Conservation (phyloP, 2,888 invertebrate species). For the Eristalinus sepulchralis region DNA sequence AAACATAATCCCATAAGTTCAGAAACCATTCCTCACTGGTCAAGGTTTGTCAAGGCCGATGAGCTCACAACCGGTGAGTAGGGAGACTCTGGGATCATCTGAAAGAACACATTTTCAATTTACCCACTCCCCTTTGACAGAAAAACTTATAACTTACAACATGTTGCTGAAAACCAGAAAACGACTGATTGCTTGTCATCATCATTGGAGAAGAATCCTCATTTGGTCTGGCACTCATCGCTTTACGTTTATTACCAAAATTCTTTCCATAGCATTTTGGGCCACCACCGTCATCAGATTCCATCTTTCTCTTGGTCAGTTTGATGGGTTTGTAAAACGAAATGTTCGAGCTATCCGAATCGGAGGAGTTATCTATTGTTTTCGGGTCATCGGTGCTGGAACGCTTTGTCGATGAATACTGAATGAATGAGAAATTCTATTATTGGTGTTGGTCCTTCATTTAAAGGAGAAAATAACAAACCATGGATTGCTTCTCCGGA, state of each 20-base stretch:
- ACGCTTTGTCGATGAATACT: constrained; percentile 22
- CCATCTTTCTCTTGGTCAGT: neutral
- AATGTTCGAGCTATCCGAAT: constrained; percentile 46
- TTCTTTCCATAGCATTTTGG: neutral
- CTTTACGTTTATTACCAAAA: neutral
- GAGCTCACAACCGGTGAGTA: constrained; percentile 40
- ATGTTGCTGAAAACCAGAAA: neutral
- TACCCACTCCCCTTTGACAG: neutral
- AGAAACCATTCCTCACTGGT: neutral
- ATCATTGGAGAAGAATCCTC: neutral
- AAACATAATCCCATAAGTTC: neutral
- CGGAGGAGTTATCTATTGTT: constrained; percentile 28
- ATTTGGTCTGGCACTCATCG: neutral
- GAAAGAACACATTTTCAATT: neutral
- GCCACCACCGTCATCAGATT: neutral
- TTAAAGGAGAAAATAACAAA: neutral
- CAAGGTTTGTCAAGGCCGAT: constrained; percentile 31
- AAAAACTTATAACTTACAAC: neutral
- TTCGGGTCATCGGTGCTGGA: constrained; percentile 33
- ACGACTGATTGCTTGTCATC: too few species aligned
- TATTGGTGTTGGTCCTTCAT: neutral
- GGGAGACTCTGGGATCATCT: constrained; percentile 58
- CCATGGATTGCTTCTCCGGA: neutral
- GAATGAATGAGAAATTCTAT: neutral
- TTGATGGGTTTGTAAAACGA: constrained; percentile 23